phyloP scores from a whole-genome alignment of 2,888 invertebrate genomes.

The Anarsia innoxiella region DNA sequence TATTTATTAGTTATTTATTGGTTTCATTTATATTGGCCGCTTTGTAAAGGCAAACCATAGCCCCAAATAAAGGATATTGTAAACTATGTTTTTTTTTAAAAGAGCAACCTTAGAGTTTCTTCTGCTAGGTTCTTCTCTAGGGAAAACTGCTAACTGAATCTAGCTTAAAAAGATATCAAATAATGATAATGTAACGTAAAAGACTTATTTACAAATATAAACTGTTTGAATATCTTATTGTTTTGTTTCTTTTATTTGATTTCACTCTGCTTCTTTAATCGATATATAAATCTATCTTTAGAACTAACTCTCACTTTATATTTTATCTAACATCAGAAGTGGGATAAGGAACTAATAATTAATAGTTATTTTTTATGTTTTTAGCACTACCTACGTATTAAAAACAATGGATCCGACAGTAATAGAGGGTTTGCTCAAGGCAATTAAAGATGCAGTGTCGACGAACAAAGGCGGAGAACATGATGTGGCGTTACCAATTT shows the following conservation, averaged over 20 bases:
- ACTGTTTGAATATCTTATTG: no score
- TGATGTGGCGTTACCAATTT: conserved; percentile 6
- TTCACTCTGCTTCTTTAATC: no score
- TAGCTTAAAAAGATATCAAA: no score
- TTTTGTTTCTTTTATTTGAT: no score
- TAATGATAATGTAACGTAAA: no score
- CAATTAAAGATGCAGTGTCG: conserved; percentile 5
- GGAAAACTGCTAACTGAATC: not conserved
- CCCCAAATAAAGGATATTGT: not conserved
- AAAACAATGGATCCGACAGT: not conserved
- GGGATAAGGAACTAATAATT: not conserved
- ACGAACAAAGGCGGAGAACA: not conserved
- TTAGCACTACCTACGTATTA: not conserved
- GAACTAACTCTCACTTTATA: not conserved
- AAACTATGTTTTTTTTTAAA: not conserved
- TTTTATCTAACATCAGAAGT: conserved; percentile 5
- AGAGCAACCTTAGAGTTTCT: not conserved
- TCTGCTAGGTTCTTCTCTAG: not conserved
- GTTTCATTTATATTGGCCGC: no score
- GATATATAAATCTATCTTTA: no score
- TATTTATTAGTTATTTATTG: no score
- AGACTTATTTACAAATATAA: no score
- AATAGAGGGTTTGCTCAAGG: not conserved
- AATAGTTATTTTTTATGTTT: not conserved
- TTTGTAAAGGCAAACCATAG: no score